Percentiles rank a stretch among this genome's conserved stretches.
phyloP scores from a whole-genome alignment of 2,888 invertebrate genomes.

The Acrobasis suavella region DNA sequence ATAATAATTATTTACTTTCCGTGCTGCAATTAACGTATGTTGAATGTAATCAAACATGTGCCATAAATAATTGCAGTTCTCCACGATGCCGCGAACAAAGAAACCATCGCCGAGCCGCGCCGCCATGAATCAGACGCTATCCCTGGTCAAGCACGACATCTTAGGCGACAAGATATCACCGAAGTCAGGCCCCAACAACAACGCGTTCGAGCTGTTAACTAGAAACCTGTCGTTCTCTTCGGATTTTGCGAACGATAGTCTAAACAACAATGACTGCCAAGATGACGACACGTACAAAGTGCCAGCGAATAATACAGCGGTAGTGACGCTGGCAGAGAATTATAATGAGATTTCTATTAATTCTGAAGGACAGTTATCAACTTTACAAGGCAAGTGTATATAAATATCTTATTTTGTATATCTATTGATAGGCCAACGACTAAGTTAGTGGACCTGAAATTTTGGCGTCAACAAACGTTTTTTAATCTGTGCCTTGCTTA shows the following conservation, averaged over 20 bases:
- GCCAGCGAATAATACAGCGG: slow-evolving; percentile 68
- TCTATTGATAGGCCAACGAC: too few species aligned
- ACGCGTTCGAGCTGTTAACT: slow-evolving; percentile 72
- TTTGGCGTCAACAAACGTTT: too few species aligned
- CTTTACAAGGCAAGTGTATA: slow-evolving; percentile 64
- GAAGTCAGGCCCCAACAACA: slow-evolving; percentile 53
- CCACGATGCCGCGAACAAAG: slow-evolving; percentile 84
- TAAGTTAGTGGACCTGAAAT: too few species aligned
- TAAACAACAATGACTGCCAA: slow-evolving; percentile 69
- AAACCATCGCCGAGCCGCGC: slow-evolving; percentile 73
- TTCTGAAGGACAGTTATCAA: slow-evolving; percentile 72
- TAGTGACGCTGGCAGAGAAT: slow-evolving; percentile 66
- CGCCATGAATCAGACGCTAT: slow-evolving; percentile 65
- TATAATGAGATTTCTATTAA: slow-evolving; percentile 78
- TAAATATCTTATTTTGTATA: too few species aligned
- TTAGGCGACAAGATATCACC: slow-evolving; percentile 56
- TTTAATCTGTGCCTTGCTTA: too few species aligned
- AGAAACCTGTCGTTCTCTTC: slow-evolving; percentile 76
- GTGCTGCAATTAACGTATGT: too few species aligned
- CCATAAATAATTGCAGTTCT: slow-evolving; percentile 71
- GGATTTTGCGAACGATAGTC: slow-evolving; percentile 76
- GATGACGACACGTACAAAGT: slow-evolving; percentile 76
- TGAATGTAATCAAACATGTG: too few species aligned
- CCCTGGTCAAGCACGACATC: slow-evolving; percentile 73
- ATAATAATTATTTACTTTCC: slow-evolving; percentile 22